Percentiles rank a stretch among this genome's conserved stretches.
Conservation (phyloP, 1,140 invertebrate genomes). For the Hycleus phaleratus region DNA sequence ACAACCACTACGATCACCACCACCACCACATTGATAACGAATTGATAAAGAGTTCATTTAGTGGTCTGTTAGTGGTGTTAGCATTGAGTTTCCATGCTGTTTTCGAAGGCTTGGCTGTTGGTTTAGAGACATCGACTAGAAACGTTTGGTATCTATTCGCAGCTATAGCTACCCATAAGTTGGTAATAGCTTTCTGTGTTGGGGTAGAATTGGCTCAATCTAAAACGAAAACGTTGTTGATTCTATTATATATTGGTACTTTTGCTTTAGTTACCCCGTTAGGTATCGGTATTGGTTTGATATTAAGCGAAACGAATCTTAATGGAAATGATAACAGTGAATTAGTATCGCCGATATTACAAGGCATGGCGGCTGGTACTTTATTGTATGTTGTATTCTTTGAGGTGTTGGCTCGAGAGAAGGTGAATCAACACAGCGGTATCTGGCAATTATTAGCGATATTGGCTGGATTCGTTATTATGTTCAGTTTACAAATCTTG, state of each 20-base stretch:
- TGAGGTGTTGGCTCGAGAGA: conserved; percentile 74
- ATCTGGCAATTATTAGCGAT: conserved; percentile 63
- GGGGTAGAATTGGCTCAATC: conserved; percentile 68
- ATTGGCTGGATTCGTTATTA: conserved; percentile 64
- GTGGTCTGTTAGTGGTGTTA: conserved; percentile 59
- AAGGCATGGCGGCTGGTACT: conserved; percentile 80
- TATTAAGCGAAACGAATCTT: conserved; percentile 50
- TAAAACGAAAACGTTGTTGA: conserved; percentile 52
- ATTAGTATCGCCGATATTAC: conserved; percentile 58
- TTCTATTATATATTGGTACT: conserved; percentile 62
- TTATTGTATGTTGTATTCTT: conserved; percentile 87
- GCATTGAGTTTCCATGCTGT: conserved; percentile 74
- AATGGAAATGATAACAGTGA: conserved; percentile 52
- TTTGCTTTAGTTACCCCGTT: conserved; percentile 74
- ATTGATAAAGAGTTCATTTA: conserved; percentile 41
- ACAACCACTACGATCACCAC: conserved; percentile 15
- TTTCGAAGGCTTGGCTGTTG: conserved; percentile 76
- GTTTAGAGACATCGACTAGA: conserved; percentile 53
- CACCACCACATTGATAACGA: conserved; percentile 28
- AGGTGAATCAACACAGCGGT: conserved; percentile 57
- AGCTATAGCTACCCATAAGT: conserved; percentile 81
- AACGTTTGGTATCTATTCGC: conserved; percentile 63
- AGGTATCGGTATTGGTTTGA: conserved; percentile 63
- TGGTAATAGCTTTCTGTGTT: conserved; percentile 82
- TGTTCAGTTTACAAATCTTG: conserved; percentile 66